phyloP scores from a whole-genome alignment of 2,888 invertebrate genomes.

The Hydriomena furcata region DNA sequence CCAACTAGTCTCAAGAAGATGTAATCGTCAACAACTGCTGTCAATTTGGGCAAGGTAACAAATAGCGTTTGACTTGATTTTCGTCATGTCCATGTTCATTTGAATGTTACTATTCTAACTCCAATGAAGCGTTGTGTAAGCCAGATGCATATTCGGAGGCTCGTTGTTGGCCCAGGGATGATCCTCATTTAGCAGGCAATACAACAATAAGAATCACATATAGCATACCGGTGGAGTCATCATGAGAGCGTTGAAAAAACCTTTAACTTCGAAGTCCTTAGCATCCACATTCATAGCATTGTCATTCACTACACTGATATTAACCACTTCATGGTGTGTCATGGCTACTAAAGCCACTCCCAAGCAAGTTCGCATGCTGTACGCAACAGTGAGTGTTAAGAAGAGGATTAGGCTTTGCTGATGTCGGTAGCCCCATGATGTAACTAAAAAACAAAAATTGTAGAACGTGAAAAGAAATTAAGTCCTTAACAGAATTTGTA shows the following conservation, averaged over 20 bases:
- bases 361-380: slow-evolving; percentile 85
- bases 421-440: slow-evolving; percentile 78
- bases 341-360: slow-evolving; percentile 87
- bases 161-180: too few species aligned
- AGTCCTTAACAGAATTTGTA: too few species aligned
- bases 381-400: slow-evolving; percentile 81
- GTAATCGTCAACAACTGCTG: too few species aligned
- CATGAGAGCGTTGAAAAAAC: slow-evolving; percentile 49
- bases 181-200: neutral
- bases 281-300: slow-evolving; percentile 10
- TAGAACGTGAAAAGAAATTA: too few species aligned
- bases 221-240: slow-evolving; percentile 57
- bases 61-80: too few species aligned
- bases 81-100: too few species aligned
- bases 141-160: too few species aligned
- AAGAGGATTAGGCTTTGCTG: slow-evolving; percentile 84
- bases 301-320: neutral
- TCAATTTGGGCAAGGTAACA: too few species aligned
- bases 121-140: too few species aligned
- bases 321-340: slow-evolving; percentile 47
- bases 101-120: too few species aligned
- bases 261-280: slow-evolving; percentile 36
- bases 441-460: slow-evolving; percentile 33
- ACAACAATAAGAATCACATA: neutral
- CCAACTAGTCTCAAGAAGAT: too few species aligned